Evolutionary conservation across 1,140 invertebrate species (phyloP).

Genomic region (Cephus cinctus): DNA sequence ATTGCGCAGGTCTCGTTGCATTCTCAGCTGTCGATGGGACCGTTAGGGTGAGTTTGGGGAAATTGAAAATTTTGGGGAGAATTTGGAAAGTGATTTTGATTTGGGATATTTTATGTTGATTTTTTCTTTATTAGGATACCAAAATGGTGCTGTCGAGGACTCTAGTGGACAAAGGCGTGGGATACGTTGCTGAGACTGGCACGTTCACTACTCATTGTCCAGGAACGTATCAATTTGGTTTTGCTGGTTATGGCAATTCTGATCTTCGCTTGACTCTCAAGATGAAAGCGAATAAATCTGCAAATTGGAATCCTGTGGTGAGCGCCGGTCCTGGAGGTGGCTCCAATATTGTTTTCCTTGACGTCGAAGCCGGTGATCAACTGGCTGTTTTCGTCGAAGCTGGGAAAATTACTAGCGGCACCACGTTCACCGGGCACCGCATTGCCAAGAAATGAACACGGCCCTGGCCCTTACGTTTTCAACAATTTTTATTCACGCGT

Average conservation of each 20-base stretch:
- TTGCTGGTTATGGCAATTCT: conserved; percentile 47
- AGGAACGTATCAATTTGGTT: conserved; percentile 57
- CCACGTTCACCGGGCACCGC: conserved; percentile 51
- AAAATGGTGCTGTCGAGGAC: conserved; percentile 37
- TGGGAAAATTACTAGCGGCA: conserved; percentile 40
- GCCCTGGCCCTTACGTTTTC: too few relatives aligned
- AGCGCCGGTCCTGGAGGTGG: conserved; percentile 43
- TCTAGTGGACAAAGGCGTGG: conserved; percentile 53
- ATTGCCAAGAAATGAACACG: conserved; percentile 52
- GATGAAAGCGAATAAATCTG: conserved; percentile 41
- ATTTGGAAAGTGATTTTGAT: background rate
- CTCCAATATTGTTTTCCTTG: conserved; percentile 46
- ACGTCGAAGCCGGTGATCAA: conserved; percentile 50
- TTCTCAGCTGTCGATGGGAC: conserved; percentile 44
- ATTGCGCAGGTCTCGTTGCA: conserved; percentile 52
- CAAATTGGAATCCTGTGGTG: conserved; percentile 43
- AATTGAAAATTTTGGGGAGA: background rate
- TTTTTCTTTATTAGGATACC: conserved; percentile 32
- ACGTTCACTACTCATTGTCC: conserved; percentile 58
- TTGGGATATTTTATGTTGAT: conserved; percentile 8
- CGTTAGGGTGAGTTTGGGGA: conserved; percentile 36
- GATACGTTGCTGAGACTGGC: conserved; percentile 53
- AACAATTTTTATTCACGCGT: too few relatives aligned
- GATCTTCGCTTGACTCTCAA: conserved; percentile 47
- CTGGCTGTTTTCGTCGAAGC: conserved; percentile 46